Evolutionary conservation across 2,113 vertebrate species (phyloP).

Genomic region (Upupa epops): DNA sequence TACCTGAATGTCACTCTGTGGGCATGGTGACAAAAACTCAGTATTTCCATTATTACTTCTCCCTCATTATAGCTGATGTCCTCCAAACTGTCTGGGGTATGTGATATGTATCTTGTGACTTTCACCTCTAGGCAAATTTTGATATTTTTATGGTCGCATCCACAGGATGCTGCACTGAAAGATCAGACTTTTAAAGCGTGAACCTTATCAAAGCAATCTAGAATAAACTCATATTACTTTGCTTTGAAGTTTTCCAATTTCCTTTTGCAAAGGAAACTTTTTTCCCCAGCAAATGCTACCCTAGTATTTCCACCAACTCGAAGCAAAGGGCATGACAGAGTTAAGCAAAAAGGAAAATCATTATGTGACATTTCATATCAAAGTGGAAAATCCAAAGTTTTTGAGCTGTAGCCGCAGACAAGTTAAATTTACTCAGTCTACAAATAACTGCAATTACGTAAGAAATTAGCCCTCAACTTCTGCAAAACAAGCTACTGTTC

Average conservation of each 20-base stretch:
- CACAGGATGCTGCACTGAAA: neutral
- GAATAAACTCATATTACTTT: neutral
- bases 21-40: neutral
- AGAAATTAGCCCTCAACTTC: neutral
- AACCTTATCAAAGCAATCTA: conserved; percentile 9
- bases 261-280: neutral
- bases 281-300: neutral
- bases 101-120: neutral
- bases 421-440: neutral
- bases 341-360: neutral
- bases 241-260: neutral
- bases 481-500: neutral
- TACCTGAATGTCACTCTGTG: neutral
- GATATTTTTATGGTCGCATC: neutral
- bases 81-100: neutral
- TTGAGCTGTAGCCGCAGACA: neutral
- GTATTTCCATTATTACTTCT: neutral
- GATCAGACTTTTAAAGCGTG: neutral
- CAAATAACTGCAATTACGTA: neutral
- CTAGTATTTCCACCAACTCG: neutral
- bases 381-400: neutral
- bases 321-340: neutral
- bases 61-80: neutral
- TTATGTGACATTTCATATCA: neutral
- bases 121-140: neutral